Conservation (phyloP, 2,113 vertebrate species). For the Notechis scutatus region DNA sequence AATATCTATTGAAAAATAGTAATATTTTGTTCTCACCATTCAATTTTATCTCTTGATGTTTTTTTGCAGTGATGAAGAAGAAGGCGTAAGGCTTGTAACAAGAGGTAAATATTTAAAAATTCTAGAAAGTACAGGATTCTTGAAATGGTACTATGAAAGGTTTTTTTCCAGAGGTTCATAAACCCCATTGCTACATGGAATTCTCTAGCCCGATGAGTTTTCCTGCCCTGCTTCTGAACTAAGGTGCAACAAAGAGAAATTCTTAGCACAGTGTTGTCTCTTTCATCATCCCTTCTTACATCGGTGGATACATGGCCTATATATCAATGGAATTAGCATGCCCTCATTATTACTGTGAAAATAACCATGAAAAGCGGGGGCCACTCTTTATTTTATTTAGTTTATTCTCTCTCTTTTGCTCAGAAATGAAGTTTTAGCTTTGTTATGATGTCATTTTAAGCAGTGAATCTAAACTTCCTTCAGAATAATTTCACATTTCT, state of each 20-base stretch:
- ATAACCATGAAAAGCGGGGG: not conserved
- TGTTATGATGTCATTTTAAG: not conserved
- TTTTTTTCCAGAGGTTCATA: not conserved
- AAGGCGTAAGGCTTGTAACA: slow-evolving; percentile 72
- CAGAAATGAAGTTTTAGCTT: not conserved
- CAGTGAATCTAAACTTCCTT: not conserved
- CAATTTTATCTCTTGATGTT: slow-evolving; percentile 34
- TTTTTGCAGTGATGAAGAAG: slow-evolving; percentile 72
- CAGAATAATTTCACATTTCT: not conserved
- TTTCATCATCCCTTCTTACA: not conserved
- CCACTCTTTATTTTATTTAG: not conserved
- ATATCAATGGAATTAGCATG: not conserved
- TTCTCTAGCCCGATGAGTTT: not conserved
- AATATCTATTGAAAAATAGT: not conserved
- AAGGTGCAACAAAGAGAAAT: not conserved
- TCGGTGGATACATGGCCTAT: not conserved
- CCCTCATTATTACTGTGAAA: not conserved
- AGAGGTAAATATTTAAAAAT: slow-evolving; percentile 68
- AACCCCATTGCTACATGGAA: not conserved
- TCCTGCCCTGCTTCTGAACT: not conserved
- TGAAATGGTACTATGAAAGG: not conserved
- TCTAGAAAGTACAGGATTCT: not conserved
- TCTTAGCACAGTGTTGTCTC: not conserved
- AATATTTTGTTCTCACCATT: slow-evolving; percentile 20
- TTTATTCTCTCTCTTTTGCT: not conserved